Evolutionary conservation across 2,797 vertebrate genomes (phyloP).

Genomic region (Cacajao melanocephalus): DNA sequence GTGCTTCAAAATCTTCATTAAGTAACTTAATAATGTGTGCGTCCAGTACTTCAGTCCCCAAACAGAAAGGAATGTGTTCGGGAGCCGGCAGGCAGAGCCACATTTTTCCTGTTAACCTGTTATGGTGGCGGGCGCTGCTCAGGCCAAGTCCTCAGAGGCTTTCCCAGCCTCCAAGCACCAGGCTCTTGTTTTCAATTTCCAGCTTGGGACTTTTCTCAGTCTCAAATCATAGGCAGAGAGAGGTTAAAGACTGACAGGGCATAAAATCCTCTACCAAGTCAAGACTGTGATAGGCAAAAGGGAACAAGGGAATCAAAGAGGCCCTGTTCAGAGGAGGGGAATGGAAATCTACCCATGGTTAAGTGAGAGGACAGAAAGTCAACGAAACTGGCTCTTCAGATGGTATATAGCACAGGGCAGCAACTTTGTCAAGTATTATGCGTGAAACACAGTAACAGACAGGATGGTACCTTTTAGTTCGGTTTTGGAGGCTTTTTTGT

Average conservation of each 20-base stretch:
- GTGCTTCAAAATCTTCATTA: slow-evolving; percentile 44
- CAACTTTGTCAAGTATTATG: neutral
- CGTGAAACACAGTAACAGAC: neutral
- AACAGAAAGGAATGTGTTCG: slow-evolving; percentile 6
- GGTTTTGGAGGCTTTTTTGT: neutral
- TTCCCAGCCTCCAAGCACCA: neutral
- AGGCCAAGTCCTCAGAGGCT: neutral
- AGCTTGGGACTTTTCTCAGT: neutral
- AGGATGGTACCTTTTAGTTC: neutral
- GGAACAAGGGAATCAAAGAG: neutral
- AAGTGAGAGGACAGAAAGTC: neutral
- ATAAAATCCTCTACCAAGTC: neutral
- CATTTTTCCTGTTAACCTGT: neutral
- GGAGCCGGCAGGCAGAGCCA: neutral
- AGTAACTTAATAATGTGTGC: neutral
- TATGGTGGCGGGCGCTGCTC: neutral
- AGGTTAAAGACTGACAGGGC: neutral
- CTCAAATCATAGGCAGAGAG: slow-evolving; percentile 12
- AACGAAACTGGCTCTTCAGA: neutral
- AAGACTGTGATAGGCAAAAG: neutral
- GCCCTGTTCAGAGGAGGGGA: neutral
- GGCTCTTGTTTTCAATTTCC: neutral
- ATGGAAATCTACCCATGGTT: neutral
- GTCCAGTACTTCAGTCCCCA: slow-evolving; percentile 16
- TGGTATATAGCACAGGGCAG: too few relatives aligned